phyloP scores from a whole-genome alignment of 1,140 invertebrate species.

The Pseudobourletiella spinata region DNA sequence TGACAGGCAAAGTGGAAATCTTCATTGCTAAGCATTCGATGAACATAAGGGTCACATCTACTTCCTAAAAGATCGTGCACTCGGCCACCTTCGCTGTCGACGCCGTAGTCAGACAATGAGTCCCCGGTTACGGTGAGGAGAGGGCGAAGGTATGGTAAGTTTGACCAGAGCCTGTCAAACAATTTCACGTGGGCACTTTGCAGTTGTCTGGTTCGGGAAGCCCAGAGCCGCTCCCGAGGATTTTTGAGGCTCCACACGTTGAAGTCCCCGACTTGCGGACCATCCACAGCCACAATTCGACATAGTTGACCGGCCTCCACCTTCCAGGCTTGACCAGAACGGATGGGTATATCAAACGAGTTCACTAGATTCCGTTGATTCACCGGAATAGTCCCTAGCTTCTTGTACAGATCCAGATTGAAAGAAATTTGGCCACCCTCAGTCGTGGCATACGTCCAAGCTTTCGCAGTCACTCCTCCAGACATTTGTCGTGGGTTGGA shows the following conservation, averaged over 20 bases:
- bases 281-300: slow-evolving; percentile 23
- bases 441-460: slow-evolving; percentile 23
- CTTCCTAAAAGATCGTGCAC: slow-evolving; percentile 46
- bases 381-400: neutral
- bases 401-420: slow-evolving; percentile 19
- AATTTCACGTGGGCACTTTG: slow-evolving; percentile 42
- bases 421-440: slow-evolving; percentile 6
- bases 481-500: neutral
- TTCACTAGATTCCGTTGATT: slow-evolving; percentile 5
- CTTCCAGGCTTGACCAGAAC: slow-evolving; percentile 31
- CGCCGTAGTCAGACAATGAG: slow-evolving; percentile 42
- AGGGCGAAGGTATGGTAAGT: slow-evolving; percentile 44
- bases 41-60: slow-evolving; percentile 46
- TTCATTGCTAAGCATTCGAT: slow-evolving; percentile 43
- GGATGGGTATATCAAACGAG: slow-evolving; percentile 30
- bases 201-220: slow-evolving; percentile 45
- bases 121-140: slow-evolving; percentile 46
- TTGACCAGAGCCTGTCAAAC: slow-evolving; percentile 46
- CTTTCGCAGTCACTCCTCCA: neutral
- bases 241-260: slow-evolving; percentile 47
- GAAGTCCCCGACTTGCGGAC: slow-evolving; percentile 42
- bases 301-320: slow-evolving; percentile 32
- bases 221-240: slow-evolving; percentile 41
- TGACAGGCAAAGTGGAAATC: slow-evolving; percentile 42
- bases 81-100: slow-evolving; percentile 45